Evolutionary conservation across 2,888 invertebrate species (phyloP).

Genomic region (Latrodectus hesperus): DNA sequence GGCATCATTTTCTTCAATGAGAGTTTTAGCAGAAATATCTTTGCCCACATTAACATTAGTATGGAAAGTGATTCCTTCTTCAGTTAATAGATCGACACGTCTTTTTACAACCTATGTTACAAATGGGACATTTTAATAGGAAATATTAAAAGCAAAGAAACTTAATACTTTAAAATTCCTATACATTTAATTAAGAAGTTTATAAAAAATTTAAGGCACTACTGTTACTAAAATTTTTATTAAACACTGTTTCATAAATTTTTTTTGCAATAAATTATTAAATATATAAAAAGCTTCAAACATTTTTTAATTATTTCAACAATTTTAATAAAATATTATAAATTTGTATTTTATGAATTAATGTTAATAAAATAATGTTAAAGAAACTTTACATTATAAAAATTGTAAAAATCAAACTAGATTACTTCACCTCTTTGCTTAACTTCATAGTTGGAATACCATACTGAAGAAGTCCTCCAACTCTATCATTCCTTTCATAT

Average conservation of each 20-base stretch:
- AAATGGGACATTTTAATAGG: slow-evolving; percentile 3
- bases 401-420: too few relatives aligned
- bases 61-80: slow-evolving; percentile 93
- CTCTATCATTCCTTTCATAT: slow-evolving; percentile 95
- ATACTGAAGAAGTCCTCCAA: slow-evolving; percentile 96
- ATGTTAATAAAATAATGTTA: too few relatives aligned
- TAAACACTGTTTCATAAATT: too few relatives aligned
- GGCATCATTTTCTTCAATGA: slow-evolving; percentile 84
- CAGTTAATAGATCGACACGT: slow-evolving; percentile 87
- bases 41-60: slow-evolving; percentile 93
- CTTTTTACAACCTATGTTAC: slow-evolving; percentile 82
- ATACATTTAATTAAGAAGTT: too few relatives aligned
- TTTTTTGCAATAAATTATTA: too few relatives aligned
- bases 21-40: slow-evolving; percentile 85
- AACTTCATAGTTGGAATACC: slow-evolving; percentile 99
- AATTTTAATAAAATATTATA: too few relatives aligned
- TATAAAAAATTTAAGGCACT: too few relatives aligned
- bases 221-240: too few relatives aligned
- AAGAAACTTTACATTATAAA: too few relatives aligned
- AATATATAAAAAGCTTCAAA: too few relatives aligned
- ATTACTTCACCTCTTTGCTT: slow-evolving; percentile 84
- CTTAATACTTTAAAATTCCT: neutral
- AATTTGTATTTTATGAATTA: too few relatives aligned
- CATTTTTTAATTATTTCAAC: too few relatives aligned
- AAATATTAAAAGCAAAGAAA: neutral